Percentiles rank a stretch among this genome's conserved stretches.
Conservation (phyloP, 2,888 invertebrate genomes). For the Tenthredo mesomela region DNA sequence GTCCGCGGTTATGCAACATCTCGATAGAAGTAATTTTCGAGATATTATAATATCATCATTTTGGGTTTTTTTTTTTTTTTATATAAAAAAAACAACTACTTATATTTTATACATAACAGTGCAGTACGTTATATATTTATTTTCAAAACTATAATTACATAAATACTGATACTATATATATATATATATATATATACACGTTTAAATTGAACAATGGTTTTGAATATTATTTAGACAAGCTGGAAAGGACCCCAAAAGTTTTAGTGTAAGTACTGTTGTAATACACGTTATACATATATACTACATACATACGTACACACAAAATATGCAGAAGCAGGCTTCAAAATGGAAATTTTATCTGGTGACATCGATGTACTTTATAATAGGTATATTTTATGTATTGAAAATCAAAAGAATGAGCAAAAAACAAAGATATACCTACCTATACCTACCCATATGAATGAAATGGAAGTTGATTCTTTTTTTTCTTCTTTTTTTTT, state of each 20-base stretch:
- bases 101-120: background rate
- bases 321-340: constrained; percentile 1
- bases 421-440: background rate
- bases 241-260: constrained; percentile 39
- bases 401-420: background rate
- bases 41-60: background rate
- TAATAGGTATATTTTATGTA: background rate
- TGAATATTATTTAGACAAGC: background rate
- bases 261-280: background rate
- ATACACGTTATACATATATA: background rate
- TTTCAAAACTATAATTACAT: background rate
- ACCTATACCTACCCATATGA: background rate
- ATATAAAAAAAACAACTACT: background rate
- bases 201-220: background rate
- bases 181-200: background rate
- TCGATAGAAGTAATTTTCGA: background rate
- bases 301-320: background rate
- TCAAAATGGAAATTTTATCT: constrained; percentile 2
- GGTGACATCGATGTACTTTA: constrained; percentile 5
- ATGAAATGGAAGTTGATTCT: background rate
- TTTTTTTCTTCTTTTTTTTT: background rate
- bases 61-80: background rate
- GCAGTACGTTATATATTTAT: background rate
- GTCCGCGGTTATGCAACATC: background rate
- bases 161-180: background rate